Conservation (phyloP, 2,888 invertebrate genomes). For the Congeria kusceri region DNA sequence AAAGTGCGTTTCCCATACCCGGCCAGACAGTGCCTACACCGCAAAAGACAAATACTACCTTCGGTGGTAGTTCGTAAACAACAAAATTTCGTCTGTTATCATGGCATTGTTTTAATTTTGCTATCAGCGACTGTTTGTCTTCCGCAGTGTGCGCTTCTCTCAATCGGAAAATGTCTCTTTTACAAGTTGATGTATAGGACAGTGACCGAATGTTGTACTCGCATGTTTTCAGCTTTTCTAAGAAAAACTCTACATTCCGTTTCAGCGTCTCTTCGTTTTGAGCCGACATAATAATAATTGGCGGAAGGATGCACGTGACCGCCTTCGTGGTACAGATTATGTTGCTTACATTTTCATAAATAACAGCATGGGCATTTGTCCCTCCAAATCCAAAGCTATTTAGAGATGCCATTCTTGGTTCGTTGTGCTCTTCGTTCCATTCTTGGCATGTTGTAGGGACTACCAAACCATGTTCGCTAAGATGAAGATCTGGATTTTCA, state of each 20-base stretch:
- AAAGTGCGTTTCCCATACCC: slow-evolving; percentile 67
- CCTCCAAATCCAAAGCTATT: slow-evolving; percentile 75
- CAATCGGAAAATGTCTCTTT: slow-evolving; percentile 57
- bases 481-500: slow-evolving; percentile 59
- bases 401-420: slow-evolving; percentile 48
- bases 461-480: slow-evolving; percentile 50
- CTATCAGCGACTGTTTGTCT: neutral
- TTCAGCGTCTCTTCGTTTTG: slow-evolving; percentile 13
- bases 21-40: slow-evolving; percentile 70
- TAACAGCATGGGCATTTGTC: slow-evolving; percentile 67
- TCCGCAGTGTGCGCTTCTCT: slow-evolving; percentile 29
- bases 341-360: slow-evolving; percentile 24
- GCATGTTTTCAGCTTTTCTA: slow-evolving; percentile 6
- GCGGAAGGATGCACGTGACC: neutral
- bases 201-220: slow-evolving; percentile 20
- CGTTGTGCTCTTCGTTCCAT: slow-evolving; percentile 36
- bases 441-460: slow-evolving; percentile 23
- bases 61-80: slow-evolving; percentile 2
- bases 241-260: slow-evolving; percentile 17
- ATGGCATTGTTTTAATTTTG: neutral
- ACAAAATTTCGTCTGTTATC: slow-evolving; percentile 8
- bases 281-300: slow-evolving; percentile 52
- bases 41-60: slow-evolving; percentile 69
- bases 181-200: slow-evolving; percentile 62
- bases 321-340: no score